phyloP scores from a whole-genome alignment of 2,113 vertebrate genomes.

The Psittacara wagleri region DNA sequence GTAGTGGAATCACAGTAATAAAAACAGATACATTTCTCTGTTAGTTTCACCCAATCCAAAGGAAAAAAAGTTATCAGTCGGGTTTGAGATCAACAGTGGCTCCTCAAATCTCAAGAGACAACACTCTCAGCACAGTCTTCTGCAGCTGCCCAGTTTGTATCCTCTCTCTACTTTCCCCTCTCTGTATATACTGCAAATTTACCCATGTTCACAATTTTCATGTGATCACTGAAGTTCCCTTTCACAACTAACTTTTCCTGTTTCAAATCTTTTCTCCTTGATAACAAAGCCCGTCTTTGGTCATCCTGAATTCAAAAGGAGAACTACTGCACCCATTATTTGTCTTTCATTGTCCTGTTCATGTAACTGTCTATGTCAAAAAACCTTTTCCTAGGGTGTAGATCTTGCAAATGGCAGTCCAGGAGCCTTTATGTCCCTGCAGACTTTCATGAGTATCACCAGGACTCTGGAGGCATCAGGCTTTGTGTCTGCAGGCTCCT shows the following conservation, averaged over 20 bases:
- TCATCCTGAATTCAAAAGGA: not conserved
- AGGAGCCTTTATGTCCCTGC: not conserved
- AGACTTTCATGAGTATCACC: not conserved
- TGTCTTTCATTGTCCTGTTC: not conserved
- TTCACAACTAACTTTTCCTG: not conserved
- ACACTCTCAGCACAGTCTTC: not conserved
- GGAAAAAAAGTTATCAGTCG: not conserved
- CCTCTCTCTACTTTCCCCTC: not conserved
- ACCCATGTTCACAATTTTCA: not conserved
- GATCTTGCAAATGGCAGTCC: not conserved
- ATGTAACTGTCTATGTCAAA: not conserved
- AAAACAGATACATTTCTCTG: not conserved
- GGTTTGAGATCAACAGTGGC: not conserved
- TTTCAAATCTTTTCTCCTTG: not conserved
- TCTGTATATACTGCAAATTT: not conserved
- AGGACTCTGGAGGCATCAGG: not conserved
- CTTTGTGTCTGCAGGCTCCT: not conserved
- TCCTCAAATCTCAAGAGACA: not conserved
- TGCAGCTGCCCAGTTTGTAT: not conserved
- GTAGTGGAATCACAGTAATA: not conserved
- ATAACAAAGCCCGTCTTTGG: not conserved
- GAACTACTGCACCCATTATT: not conserved
- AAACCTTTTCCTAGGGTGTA: not conserved
- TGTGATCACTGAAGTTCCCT: not conserved
- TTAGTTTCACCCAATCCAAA: not conserved